These are phyloP conservation scores for Scrobipalpa atriplicella DNA, from an alignment of 2,888 invertebrate genomes.

Conservation along the genomic window DNA sequence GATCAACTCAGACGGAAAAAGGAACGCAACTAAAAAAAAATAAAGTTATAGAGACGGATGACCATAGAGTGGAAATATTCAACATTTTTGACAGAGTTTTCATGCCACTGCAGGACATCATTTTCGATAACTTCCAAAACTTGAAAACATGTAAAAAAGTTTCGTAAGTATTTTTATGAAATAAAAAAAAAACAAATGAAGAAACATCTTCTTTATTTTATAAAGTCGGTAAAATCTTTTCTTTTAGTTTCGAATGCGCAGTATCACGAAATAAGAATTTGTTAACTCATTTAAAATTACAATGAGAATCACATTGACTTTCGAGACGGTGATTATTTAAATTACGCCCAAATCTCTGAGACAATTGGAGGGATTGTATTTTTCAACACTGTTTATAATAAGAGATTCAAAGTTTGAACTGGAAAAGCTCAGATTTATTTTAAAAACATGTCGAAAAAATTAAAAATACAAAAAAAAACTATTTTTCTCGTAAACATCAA, in stretches of 20 bases:
- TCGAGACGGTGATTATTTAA: conserved; percentile 18
- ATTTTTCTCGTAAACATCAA: too few species aligned
- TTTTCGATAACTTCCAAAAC: too few species aligned
- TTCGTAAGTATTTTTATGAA: too few species aligned
- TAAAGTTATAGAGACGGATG: not conserved
- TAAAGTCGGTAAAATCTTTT: not conserved
- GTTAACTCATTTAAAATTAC: conserved; percentile 11
- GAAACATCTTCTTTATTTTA: too few species aligned
- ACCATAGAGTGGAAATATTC: too few species aligned
- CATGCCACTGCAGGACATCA: too few species aligned
- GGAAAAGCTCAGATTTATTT: too few species aligned
- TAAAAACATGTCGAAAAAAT: too few species aligned
- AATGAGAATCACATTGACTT: conserved; percentile 14
- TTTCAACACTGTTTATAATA: not conserved
- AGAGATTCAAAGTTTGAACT: not conserved
- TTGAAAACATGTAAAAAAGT: too few species aligned
- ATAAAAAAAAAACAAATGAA: too few species aligned
- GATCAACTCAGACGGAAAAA: conserved; percentile 9
- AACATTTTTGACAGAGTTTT: too few species aligned
- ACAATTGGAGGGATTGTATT: conserved; percentile 13
- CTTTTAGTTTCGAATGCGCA: not conserved
- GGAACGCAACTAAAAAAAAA: not conserved
- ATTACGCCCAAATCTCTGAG: conserved; percentile 4
- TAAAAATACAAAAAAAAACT: too few species aligned
- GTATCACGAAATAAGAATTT: not conserved